phyloP scores from a whole-genome alignment of 2,888 invertebrate genomes.

The Hydrotaea diabolus region DNA sequence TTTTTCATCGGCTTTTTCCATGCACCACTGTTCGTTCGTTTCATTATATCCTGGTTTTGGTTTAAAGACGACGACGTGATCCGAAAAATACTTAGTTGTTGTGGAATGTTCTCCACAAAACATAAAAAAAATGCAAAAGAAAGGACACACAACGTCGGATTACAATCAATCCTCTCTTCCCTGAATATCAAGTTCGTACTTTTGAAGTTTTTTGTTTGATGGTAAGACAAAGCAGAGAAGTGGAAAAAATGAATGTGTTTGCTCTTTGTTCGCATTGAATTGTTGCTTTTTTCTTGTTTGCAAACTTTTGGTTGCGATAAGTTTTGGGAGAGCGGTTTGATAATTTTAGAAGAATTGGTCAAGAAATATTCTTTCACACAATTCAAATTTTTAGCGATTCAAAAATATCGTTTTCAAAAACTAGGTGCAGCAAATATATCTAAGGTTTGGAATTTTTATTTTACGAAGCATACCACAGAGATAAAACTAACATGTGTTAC shows the following conservation, averaged over 20 bases:
- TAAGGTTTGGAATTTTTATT: no score
- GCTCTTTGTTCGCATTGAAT: background rate
- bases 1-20: background rate
- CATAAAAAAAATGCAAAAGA: no score
- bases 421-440: no score
- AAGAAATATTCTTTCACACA: no score
- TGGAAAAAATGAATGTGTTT: background rate
- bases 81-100: conserved; percentile 24
- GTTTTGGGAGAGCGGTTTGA: background rate
- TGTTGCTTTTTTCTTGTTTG: background rate
- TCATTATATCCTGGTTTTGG: conserved; percentile 20
- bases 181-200: background rate
- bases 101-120: no score
- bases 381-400: no score
- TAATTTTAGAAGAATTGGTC: background rate
- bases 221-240: background rate
- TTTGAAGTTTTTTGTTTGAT: background rate
- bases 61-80: conserved; percentile 39
- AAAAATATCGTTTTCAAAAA: no score
- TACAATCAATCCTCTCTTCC: conserved; percentile 7
- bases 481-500: no score
- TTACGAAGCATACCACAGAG: no score
- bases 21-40: conserved; percentile 20
- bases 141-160: conserved; percentile 9
- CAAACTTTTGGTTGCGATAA: background rate